phyloP scores from a whole-genome alignment of 2,113 vertebrate species.

The Ammospiza nelsoni region DNA sequence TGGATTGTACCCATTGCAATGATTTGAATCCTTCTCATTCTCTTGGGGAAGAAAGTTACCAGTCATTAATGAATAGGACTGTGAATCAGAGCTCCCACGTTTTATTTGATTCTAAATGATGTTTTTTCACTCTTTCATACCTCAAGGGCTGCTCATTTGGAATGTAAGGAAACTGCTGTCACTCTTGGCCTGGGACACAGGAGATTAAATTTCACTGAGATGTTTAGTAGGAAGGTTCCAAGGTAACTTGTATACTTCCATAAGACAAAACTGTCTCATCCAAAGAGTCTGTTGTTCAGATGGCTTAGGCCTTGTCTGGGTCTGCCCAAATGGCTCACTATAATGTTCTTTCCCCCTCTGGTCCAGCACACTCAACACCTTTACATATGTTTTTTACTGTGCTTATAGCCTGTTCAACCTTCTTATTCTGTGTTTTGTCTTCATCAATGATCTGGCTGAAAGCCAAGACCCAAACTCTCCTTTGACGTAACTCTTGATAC shows the following conservation, averaged over 20 bases:
- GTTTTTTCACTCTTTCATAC: background rate
- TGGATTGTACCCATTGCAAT: background rate
- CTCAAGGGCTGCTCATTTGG: background rate
- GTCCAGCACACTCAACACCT: background rate
- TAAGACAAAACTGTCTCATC: background rate
- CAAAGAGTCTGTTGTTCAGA: background rate
- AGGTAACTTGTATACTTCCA: background rate
- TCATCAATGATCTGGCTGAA: background rate
- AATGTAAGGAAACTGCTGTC: background rate
- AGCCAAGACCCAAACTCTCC: background rate
- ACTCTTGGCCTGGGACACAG: background rate
- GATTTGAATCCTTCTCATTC: background rate
- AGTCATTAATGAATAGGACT: background rate
- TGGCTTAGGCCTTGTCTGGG: background rate
- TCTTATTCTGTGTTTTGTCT: background rate
- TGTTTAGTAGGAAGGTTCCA: background rate
- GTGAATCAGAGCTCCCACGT: background rate
- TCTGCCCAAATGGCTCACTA: background rate
- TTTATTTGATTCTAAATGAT: background rate
- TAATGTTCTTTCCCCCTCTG: background rate
- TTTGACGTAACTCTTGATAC: background rate
- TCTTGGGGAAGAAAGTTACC: background rate
- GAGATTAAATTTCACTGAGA: background rate
- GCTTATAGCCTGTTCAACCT: background rate
- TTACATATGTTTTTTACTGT: background rate